phyloP scores from a whole-genome alignment of 2,888 invertebrate species.

The Drosophila mulleri region DNA sequence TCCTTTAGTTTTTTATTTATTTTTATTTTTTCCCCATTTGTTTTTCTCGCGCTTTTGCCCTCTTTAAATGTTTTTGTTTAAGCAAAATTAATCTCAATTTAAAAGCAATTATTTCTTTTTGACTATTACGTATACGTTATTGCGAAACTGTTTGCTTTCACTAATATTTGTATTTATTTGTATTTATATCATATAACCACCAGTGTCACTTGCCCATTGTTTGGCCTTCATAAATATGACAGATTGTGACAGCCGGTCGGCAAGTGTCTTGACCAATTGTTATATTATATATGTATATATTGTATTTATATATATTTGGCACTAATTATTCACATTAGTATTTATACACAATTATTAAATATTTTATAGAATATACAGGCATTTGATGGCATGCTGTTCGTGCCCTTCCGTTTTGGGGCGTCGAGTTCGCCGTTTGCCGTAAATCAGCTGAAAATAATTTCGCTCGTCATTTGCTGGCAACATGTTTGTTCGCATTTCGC shows the following conservation, averaged over 20 bases:
- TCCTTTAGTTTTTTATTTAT: neutral
- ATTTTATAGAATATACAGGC: slow-evolving; percentile 36
- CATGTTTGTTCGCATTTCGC: slow-evolving; percentile 58
- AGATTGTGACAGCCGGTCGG: slow-evolving; percentile 71
- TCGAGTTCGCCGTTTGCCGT: slow-evolving; percentile 7
- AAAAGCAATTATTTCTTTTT: slow-evolving; percentile 14
- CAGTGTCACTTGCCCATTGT: slow-evolving; percentile 47
- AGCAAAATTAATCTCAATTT: slow-evolving; percentile 14
- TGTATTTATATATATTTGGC: slow-evolving; percentile 9
- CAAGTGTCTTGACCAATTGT: slow-evolving; percentile 55
- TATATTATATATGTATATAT: neutral
- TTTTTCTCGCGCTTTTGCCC: slow-evolving; percentile 1
- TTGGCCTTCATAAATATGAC: slow-evolving; percentile 69
- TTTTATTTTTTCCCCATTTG: neutral
- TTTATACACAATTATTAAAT: slow-evolving; percentile 52
- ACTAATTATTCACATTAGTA: slow-evolving; percentile 52
- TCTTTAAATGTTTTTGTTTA: neutral
- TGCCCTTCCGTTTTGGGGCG: slow-evolving; percentile 20
- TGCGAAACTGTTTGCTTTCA: slow-evolving; percentile 20
- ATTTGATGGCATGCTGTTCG: slow-evolving; percentile 28
- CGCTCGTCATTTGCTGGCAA: slow-evolving; percentile 72
- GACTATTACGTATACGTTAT: slow-evolving; percentile 32
- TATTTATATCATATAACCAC: slow-evolving; percentile 11
- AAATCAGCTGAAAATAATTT: slow-evolving; percentile 64
- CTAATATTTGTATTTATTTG: neutral